Conservation (phyloP, 2,797 vertebrate species). For the Tapera naevia region DNA sequence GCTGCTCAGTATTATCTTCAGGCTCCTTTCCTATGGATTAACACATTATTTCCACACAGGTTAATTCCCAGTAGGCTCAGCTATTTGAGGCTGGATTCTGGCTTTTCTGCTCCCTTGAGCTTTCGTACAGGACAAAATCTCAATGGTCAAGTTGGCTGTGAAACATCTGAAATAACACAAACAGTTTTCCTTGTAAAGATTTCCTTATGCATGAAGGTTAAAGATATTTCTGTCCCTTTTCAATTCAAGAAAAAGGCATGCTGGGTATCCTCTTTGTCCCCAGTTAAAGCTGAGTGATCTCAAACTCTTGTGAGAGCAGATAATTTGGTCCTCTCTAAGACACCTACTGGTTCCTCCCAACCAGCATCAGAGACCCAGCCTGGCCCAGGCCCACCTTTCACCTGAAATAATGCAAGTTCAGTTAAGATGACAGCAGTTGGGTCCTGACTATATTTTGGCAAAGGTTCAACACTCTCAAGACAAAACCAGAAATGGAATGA, state of each 20-base stretch:
- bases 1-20: background rate
- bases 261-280: background rate
- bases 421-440: background rate
- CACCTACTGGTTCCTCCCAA: background rate
- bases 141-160: background rate
- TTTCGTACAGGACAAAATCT: background rate
- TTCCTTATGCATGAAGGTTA: background rate
- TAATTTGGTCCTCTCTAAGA: background rate
- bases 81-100: background rate
- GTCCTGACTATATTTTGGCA: background rate
- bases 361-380: background rate
- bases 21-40: background rate
- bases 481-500: background rate
- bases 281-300: background rate
- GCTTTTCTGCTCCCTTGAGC: constrained; percentile 14
- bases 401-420: background rate
- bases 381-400: background rate
- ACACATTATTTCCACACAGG: background rate
- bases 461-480: background rate
- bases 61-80: background rate
- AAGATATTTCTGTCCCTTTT: background rate
- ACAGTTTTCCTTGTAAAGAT: background rate
- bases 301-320: background rate
- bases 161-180: background rate
- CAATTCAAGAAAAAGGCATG: background rate